Evolutionary conservation across 2,888 invertebrate species (phyloP), one percentile per base, ranked within the genome.

Genomic region (Tortrix viridana): DNA sequence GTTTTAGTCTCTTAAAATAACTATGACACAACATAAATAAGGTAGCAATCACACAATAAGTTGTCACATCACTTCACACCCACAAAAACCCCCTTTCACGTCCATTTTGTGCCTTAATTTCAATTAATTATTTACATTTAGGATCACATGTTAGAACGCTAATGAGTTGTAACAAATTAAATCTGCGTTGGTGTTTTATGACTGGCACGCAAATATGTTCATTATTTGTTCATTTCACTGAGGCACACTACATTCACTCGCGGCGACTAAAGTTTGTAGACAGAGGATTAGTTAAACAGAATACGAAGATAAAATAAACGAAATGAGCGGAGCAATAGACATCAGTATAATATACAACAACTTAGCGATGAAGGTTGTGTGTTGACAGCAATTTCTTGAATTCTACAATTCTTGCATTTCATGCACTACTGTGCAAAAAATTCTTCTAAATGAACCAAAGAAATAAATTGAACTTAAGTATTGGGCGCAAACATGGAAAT

Each of bases 61-160:
- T 61, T 74, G 67, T 80, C 76, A 84, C 80, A 78, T 79, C 81
- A 79, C 77, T 78, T 78, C 69, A 84, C 85, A 86, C 81, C 77
- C 84, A 84, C 85, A 75, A 77, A 74, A 73, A 80, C 69, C 80
- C 79, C 76, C 72, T 81, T 82, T 86, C 79, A 83, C 83, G 86
- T 86, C 85, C 88, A 88, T 88, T 84, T 85, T 86, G 83, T 79
- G 74, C 73, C 76, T 72, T 79, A 76, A 80, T 80, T 80, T 78
- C 77, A 81, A 82, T 83, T 82, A 79, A 80, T 74, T 82, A 86
- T 86, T 88, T 84, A 86, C 85, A 85, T 85, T 83, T 75, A 65
- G 74, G 83, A 85, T 89, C 86, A 89, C 89, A 87, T 88, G 82
- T 80, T 85, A 77, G 60, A 74, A 72, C 71, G 74, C 74, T 69